A percentile compares a stretch with the other conserved stretches of the same genome.
These are phyloP conservation scores for Recurvirostra avosetta DNA, from an alignment of 2,113 vertebrate species.

Conservation along the genomic window DNA sequence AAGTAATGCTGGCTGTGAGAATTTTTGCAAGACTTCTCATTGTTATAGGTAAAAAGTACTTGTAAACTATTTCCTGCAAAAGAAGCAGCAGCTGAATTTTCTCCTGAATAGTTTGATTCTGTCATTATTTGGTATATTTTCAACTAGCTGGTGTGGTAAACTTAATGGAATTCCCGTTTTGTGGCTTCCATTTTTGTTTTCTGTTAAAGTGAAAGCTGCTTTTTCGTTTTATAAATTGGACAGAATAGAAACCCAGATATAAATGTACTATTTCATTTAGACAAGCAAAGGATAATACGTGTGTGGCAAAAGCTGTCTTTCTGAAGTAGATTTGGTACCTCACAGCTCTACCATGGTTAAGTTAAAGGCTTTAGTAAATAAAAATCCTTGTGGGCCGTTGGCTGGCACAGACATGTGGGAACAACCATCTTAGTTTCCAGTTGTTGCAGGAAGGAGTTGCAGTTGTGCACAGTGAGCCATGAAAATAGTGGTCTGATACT, in stretches of 20 bases:
- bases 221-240: not conserved
- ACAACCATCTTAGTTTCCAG: slow-evolving; percentile 61
- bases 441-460: slow-evolving; percentile 49
- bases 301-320: not conserved
- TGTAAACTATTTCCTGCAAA: not conserved
- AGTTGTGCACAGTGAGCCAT: slow-evolving; percentile 6
- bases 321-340: not conserved
- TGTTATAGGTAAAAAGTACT: not conserved
- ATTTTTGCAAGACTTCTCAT: not conserved
- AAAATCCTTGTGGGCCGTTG: not conserved
- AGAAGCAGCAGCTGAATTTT: not conserved
- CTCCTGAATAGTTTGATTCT: not conserved
- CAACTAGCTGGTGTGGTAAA: not conserved
- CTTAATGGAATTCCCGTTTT: not conserved
- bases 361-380: not conserved
- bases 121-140: not conserved
- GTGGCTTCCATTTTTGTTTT: not conserved
- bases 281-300: not conserved
- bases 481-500: slow-evolving; percentile 14
- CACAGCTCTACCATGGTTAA: not conserved
- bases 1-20: not conserved
- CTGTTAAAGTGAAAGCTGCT: not conserved
- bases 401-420: slow-evolving; percentile 69
- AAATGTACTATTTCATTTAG: not conserved
- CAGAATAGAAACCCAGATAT: not conserved